phyloP scores from a whole-genome alignment of 1,140 invertebrate genomes.

The Delia radicum region DNA sequence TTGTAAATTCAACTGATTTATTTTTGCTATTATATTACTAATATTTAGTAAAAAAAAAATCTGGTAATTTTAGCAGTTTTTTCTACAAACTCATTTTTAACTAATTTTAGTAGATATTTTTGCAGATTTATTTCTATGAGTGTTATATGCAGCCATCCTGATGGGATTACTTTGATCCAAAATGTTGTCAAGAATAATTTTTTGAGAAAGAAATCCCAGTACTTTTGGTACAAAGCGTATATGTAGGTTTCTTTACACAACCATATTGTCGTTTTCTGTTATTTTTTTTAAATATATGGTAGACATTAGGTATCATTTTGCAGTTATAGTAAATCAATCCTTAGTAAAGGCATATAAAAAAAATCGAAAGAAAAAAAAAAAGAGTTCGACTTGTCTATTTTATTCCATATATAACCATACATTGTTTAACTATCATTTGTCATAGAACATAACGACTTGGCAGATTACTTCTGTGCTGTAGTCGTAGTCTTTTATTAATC shows the following conservation, averaged over 20 bases:
- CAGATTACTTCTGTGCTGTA: not conserved
- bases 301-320: slow-evolving; percentile 18
- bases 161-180: too few species aligned
- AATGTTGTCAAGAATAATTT: too few species aligned
- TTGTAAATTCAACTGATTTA: too few species aligned
- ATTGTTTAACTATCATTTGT: not conserved
- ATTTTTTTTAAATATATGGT: not conserved
- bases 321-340: slow-evolving; percentile 23
- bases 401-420: not conserved
- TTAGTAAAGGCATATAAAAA: not conserved
- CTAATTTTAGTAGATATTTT: too few species aligned
- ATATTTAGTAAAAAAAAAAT: too few species aligned
- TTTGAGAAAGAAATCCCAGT: too few species aligned
- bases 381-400: not conserved
- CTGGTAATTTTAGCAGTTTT: too few species aligned
- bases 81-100: too few species aligned
- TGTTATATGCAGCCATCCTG: too few species aligned
- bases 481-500: not conserved
- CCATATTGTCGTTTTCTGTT: not conserved
- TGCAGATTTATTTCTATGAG: too few species aligned
- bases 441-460: not conserved
- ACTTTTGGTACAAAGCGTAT: too few species aligned
- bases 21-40: too few species aligned
- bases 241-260: not conserved
- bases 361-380: not conserved